Conservation (phyloP, 2,797 vertebrate genomes). For the Prionace glauca region DNA sequence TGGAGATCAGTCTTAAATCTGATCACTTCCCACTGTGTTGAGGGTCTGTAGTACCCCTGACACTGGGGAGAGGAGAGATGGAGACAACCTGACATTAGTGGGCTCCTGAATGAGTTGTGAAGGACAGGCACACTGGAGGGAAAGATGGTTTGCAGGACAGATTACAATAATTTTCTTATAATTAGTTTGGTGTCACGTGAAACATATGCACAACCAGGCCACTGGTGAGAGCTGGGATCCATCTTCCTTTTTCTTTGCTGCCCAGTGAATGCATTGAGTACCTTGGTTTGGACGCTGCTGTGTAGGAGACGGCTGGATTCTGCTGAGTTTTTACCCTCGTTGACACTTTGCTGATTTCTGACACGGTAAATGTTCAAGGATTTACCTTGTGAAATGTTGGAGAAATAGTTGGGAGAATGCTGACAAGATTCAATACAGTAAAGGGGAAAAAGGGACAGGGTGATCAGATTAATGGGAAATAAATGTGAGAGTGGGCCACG, state of each 20-base stretch:
- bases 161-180: not conserved
- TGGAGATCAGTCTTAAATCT: not conserved
- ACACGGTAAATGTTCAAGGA: not conserved
- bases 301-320: not conserved
- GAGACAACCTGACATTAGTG: not conserved
- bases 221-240: not conserved
- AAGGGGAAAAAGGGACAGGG: not conserved
- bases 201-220: not conserved
- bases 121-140: not conserved
- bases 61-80: not conserved
- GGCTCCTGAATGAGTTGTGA: not conserved
- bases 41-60: too few relatives aligned
- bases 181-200: not conserved
- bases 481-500: not conserved
- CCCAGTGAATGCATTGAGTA: not conserved
- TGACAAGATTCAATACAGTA: not conserved
- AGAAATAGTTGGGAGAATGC: not conserved
- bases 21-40: not conserved
- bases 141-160: not conserved
- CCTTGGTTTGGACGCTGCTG: too few relatives aligned
- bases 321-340: too few relatives aligned
- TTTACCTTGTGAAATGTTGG: not conserved
- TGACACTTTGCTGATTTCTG: not conserved
- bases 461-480: not conserved
- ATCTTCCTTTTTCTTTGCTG: too few relatives aligned